Base-by-base conservation (phyloP, 1,140 invertebrate genomes). In the Hycleus phaleratus region DNA sequence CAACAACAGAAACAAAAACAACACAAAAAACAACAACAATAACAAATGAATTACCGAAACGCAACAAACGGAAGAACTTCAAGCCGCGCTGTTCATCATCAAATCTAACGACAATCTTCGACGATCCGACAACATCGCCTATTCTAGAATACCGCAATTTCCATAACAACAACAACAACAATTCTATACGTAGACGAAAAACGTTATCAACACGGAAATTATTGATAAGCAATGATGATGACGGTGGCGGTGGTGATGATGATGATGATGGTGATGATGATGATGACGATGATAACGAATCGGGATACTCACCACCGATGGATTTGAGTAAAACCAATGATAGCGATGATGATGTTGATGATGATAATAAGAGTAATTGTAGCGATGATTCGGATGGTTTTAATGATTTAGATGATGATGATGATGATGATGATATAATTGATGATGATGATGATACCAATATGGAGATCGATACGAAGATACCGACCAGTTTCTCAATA, bases 11-110 rank as follows among this genome's bases (percentile, higher is more conserved):
- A 32, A 32, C 32, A 32, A 32, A 4, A 32, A 32, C 32, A 32
- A 32, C 32, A 32, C 18, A 18, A 18, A 67, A 47, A 50, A 64
- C 4, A 65, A 64, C 57, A 57, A 62, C 53, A 59, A 63, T 65
- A 5, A 74, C 76, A 0, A 75, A 74, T 63, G 78, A 77, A 60
- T 74, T 75, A 62, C 78, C 79, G 50, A 81, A 81, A 70, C 74
- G 81, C 55, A 85, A 85, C 71, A 85, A 85, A 62, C 72, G 83
- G 49, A 85, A 85, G 67, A 84, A 85, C 68, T 85, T 85, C 71
- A 81, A 84, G 65, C 83, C 83, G 0, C 70, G 82, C 58, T 82
- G 80, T 66, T 78, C 32, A 32, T 32, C 18, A 18, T 18, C 18
- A 2, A 18, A 18, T 18, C 18, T 18, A 18, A 18, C 79, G 44